These are phyloP conservation scores for Tillus elongatus DNA, from an alignment of 2,888 invertebrate species.

Conservation along the genomic window DNA sequence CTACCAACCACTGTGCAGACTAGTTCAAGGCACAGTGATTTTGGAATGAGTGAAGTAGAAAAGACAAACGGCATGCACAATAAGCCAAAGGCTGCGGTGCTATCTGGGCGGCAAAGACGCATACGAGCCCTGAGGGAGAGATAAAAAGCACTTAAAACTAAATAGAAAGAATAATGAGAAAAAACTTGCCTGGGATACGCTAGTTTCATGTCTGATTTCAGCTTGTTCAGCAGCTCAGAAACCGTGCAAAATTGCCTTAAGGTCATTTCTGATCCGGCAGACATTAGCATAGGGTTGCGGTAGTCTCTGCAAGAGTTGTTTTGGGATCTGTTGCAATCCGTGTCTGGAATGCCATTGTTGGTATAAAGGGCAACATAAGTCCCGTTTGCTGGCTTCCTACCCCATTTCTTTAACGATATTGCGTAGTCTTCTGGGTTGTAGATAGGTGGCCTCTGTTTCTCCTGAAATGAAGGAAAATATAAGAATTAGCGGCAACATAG, in stretches of 20 bases:
- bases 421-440: constrained; percentile 88
- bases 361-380: constrained; percentile 32
- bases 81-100: too few species aligned
- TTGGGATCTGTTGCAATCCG: constrained; percentile 26
- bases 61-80: too few species aligned
- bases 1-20: too few species aligned
- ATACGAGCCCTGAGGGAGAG: too few species aligned
- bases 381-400: constrained; percentile 50
- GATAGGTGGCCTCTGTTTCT: constrained; percentile 77
- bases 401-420: constrained; percentile 70
- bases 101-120: too few species aligned
- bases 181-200: constrained; percentile 84
- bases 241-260: constrained; percentile 78
- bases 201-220: constrained; percentile 74
- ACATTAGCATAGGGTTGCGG: constrained; percentile 61
- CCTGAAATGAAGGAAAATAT: constrained; percentile 43
- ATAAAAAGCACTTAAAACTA: too few species aligned
- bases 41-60: too few species aligned
- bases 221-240: constrained; percentile 77
- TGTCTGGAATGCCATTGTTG: constrained; percentile 27
- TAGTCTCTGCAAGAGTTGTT: constrained; percentile 34
- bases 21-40: too few species aligned
- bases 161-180: too few species aligned
- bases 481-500: too few species aligned
- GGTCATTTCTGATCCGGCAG: constrained; percentile 72